These are phyloP conservation scores for Oasisia sp. DNA, from an alignment of 2,888 invertebrate species.

Conservation along the genomic window DNA sequence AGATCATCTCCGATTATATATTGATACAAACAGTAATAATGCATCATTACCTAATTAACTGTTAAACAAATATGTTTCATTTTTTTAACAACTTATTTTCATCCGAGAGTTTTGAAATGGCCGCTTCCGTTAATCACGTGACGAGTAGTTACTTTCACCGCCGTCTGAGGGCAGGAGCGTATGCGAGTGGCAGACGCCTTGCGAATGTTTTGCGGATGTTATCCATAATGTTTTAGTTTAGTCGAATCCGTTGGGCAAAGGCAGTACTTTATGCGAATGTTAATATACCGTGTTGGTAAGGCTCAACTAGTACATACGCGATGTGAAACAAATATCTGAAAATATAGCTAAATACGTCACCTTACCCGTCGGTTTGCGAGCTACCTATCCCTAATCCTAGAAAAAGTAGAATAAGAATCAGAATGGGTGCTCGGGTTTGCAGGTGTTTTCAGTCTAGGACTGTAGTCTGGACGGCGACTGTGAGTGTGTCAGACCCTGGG, in stretches of 20 bases:
- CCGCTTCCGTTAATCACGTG: constrained; percentile 7
- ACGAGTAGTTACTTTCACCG: not conserved
- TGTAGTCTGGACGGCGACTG: too few species aligned
- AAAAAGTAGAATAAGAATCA: too few species aligned
- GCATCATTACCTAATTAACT: not conserved
- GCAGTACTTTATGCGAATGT: not conserved
- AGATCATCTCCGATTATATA: not conserved
- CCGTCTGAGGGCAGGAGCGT: not conserved
- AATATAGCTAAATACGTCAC: too few species aligned
- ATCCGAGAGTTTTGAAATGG: not conserved
- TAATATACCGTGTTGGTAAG: not conserved
- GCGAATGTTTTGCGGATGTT: not conserved
- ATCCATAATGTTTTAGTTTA: not conserved
- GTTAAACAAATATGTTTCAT: not conserved
- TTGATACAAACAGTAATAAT: not conserved
- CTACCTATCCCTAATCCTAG: too few species aligned
- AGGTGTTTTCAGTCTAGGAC: too few species aligned
- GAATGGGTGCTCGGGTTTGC: too few species aligned
- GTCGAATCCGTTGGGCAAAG: not conserved
- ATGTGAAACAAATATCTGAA: not conserved
- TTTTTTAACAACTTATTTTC: not conserved
- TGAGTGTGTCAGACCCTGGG: too few species aligned
- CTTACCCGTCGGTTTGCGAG: too few species aligned
- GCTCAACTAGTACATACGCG: not conserved
- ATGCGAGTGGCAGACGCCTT: not conserved